Evolutionary conservation across 2,113 vertebrate species (phyloP).

Genomic region (Steatornis caripensis): DNA sequence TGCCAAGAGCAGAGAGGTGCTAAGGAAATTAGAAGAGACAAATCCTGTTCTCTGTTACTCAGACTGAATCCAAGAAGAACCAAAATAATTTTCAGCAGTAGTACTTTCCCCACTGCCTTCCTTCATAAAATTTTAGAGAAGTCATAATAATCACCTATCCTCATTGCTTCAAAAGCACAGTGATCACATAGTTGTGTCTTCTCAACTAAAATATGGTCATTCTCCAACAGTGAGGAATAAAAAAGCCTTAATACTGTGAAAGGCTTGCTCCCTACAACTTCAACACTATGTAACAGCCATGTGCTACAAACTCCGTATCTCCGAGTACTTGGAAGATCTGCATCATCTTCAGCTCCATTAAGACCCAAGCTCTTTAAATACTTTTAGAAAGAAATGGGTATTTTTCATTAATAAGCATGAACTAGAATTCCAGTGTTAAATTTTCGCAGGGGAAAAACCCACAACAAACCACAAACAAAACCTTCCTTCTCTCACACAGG

Average conservation of each 20-base stretch:
- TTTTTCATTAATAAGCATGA: neutral
- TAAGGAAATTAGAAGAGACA: neutral
- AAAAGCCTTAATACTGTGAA: neutral
- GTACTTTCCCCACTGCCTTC: neutral
- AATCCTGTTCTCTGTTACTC: neutral
- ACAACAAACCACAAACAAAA: neutral
- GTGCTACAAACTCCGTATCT: accelerated
- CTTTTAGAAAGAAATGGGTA: neutral
- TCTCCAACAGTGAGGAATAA: neutral
- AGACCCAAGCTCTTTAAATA: neutral
- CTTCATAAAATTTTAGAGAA: neutral
- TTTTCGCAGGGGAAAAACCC: neutral
- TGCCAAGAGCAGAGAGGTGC: neutral
- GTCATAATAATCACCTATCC: neutral
- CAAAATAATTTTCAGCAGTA: neutral
- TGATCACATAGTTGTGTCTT: neutral
- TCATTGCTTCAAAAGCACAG: neutral
- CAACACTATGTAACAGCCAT: neutral
- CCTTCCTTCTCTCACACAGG: neutral
- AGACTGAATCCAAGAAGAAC: neutral
- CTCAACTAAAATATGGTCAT: neutral
- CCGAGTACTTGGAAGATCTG: neutral
- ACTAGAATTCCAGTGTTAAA: neutral
- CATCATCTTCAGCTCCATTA: neutral
- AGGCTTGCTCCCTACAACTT: neutral